Evolutionary conservation across 1,140 invertebrate species (phyloP).

Genomic region (Drosophila varians): DNA sequence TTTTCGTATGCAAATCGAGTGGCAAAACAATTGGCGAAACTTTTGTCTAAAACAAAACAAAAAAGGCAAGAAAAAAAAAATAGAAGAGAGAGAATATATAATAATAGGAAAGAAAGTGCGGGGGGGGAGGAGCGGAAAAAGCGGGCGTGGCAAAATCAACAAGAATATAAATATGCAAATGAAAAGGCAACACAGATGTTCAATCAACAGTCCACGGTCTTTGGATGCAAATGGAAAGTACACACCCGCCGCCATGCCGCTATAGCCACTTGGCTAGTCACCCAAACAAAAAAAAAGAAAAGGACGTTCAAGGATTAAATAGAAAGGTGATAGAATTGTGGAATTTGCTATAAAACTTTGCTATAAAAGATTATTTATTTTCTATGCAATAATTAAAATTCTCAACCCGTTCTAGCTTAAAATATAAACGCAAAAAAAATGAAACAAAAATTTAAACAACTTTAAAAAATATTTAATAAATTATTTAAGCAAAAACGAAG

Average conservation of each 20-base stretch:
- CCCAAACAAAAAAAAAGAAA: too few relatives aligned
- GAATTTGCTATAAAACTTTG: too few relatives aligned
- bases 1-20: conserved; percentile 72
- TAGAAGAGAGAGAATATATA: not conserved
- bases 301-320: too few relatives aligned
- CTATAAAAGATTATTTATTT: too few relatives aligned
- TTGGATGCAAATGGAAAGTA: conserved; percentile 1
- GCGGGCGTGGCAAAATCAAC: conserved; percentile 32
- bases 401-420: too few relatives aligned
- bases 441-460: too few relatives aligned
- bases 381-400: too few relatives aligned
- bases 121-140: not conserved
- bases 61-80: not conserved
- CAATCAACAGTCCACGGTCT: conserved; percentile 36
- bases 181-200: conserved; percentile 63
- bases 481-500: too few relatives aligned
- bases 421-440: too few relatives aligned
- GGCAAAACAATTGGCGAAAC: conserved; percentile 51
- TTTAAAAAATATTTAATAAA: too few relatives aligned
- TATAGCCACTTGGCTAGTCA: too few relatives aligned
- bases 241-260: not conserved
- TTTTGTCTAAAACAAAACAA: conserved; percentile 50
- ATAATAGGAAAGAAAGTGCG: not conserved
- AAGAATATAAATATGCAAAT: conserved; percentile 74
- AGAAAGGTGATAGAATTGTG: too few relatives aligned